These are phyloP conservation scores for Saccostrea cuccullata DNA, from an alignment of 1,140 invertebrate species.

Conservation along the genomic window DNA sequence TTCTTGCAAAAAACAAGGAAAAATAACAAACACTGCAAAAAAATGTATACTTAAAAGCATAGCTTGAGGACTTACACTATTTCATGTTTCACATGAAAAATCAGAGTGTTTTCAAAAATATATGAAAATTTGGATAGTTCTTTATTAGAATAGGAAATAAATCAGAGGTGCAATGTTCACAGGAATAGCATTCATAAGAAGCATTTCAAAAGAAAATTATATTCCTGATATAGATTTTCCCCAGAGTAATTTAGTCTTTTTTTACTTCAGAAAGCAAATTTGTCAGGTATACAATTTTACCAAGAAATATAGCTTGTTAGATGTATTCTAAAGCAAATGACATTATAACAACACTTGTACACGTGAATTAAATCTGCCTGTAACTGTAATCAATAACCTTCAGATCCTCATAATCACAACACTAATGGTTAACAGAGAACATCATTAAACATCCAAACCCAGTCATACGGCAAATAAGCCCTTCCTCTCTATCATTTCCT, in stretches of 20 bases:
- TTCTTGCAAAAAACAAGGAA: too few species aligned
- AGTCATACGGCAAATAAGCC: not conserved
- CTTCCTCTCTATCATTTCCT: slow-evolving; percentile 1
- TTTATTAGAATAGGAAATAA: not conserved
- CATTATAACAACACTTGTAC: not conserved
- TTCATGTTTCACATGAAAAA: not conserved
- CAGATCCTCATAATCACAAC: not conserved
- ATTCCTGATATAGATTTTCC: not conserved
- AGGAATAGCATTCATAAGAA: too few species aligned
- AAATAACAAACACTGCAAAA: too few species aligned
- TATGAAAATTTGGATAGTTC: not conserved
- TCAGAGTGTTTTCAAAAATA: not conserved
- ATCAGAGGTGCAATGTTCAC: too few species aligned
- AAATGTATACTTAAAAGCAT: not conserved
- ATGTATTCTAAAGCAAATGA: slow-evolving; percentile 12
- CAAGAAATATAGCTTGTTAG: slow-evolving; percentile 2
- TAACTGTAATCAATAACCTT: slow-evolving; percentile 16
- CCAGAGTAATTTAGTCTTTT: not conserved
- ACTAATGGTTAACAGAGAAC: not conserved
- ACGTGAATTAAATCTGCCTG: not conserved
- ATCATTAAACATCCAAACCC: not conserved
- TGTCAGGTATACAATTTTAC: not conserved
- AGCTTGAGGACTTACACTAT: not conserved
- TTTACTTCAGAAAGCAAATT: not conserved
- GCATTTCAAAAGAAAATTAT: too few species aligned